Conservation (phyloP, 2,888 invertebrate genomes). For the Belgica antarctica region DNA sequence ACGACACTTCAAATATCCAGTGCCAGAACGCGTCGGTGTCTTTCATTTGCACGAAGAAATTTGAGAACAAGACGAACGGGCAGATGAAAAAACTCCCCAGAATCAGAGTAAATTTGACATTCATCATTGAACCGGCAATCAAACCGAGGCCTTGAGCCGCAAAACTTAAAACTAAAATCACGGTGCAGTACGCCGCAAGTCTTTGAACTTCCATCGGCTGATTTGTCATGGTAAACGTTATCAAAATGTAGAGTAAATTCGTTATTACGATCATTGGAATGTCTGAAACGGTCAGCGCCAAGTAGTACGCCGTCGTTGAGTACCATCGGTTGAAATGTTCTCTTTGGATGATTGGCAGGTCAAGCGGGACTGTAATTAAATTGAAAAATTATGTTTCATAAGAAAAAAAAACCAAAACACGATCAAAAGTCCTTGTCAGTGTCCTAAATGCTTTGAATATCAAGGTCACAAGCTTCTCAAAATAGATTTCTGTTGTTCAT, state of each 20-base stretch:
- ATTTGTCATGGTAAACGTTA: conserved; percentile 82
- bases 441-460: not conserved
- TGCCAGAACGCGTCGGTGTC: conserved; percentile 75
- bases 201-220: conserved; percentile 77
- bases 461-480: not conserved
- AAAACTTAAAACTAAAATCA: conserved; percentile 73
- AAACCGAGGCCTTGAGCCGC: conserved; percentile 85
- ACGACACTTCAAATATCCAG: conserved; percentile 72
- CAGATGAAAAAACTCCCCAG: conserved; percentile 84
- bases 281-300: conserved; percentile 75
- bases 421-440: not conserved
- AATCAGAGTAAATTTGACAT: conserved; percentile 69
- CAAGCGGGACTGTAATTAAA: conserved; percentile 69
- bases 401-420: not conserved
- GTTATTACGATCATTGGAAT: conserved; percentile 77
- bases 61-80: conserved; percentile 87
- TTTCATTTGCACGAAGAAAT: conserved; percentile 82
- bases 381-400: not conserved
- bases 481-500: too few species aligned
- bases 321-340: conserved; percentile 92
- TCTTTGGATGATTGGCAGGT: conserved; percentile 73
- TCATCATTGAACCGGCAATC: conserved; percentile 78
- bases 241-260: conserved; percentile 70
- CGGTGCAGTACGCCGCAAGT: conserved; percentile 68
- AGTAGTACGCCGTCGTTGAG: conserved; percentile 76